Conservation (phyloP, 2,113 vertebrate genomes). For the Eurypyga helias region DNA sequence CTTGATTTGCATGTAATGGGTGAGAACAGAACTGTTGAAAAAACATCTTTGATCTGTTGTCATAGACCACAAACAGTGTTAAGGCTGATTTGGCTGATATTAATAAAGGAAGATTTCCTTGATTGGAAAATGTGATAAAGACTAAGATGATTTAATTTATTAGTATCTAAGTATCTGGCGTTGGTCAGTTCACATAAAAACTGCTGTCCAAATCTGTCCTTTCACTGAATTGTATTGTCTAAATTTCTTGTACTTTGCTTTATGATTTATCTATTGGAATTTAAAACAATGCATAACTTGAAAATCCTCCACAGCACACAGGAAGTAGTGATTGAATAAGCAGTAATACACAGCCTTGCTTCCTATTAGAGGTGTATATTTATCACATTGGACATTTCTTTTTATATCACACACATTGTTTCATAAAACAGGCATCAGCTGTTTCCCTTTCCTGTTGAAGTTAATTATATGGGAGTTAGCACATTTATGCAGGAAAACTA, state of each 20-base stretch:
- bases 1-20: not conserved
- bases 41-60: not conserved
- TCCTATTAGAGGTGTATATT: not conserved
- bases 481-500: not conserved
- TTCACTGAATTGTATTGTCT: not conserved
- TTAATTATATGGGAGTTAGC: not conserved
- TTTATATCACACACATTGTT: not conserved
- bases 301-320: not conserved
- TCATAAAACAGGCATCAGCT: not conserved
- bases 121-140: not conserved
- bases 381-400: not conserved
- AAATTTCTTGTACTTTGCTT: not conserved
- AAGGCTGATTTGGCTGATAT: not conserved
- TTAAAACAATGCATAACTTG: not conserved
- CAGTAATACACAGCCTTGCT: not conserved
- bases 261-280: not conserved
- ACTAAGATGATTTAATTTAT: not conserved
- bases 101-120: not conserved
- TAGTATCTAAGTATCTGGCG: not conserved
- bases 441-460: not conserved
- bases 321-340: slow-evolving; percentile 16
- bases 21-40: not conserved
- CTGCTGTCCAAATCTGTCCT: not conserved
- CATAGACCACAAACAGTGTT: not conserved
- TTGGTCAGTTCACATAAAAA: not conserved